Percentiles rank a stretch among this genome's conserved stretches.
These are phyloP conservation scores for Ctenopoma multispine DNA, from an alignment of 2,797 vertebrate genomes.

Conservation along the genomic window DNA sequence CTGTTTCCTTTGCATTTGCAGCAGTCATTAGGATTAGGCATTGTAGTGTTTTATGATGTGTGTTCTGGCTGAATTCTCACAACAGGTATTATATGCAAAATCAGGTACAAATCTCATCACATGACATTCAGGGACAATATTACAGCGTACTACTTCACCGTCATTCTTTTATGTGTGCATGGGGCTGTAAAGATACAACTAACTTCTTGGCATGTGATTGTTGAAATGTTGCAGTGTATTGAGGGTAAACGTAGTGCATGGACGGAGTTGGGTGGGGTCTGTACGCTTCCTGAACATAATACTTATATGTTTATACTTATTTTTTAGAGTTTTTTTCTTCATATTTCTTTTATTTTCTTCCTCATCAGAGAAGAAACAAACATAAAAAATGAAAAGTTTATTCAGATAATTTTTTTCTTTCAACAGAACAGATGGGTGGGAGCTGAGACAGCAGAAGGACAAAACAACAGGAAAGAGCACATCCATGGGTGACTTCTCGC, in stretches of 20 bases:
- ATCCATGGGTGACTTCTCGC: slow-evolving; percentile 52
- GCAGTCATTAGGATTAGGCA: neutral
- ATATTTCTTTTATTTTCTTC: slow-evolving; percentile 27
- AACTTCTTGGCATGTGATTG: too few relatives aligned
- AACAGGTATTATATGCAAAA: neutral
- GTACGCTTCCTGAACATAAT: neutral
- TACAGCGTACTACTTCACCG: too few relatives aligned
- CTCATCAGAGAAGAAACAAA: neutral
- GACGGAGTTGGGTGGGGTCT: neutral
- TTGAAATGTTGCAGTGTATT: neutral
- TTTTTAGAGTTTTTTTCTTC: slow-evolving; percentile 16
- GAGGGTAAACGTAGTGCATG: neutral
- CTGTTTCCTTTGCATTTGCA: neutral
- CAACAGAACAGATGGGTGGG: slow-evolving; percentile 73
- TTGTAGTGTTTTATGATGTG: neutral
- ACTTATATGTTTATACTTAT: neutral
- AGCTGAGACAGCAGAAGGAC: slow-evolving; percentile 69
- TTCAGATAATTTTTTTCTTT: slow-evolving; percentile 23
- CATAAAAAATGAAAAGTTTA: neutral
- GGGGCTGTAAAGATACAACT: too few relatives aligned
- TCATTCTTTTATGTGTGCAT: too few relatives aligned
- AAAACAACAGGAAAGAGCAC: slow-evolving; percentile 19
- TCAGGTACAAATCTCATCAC: too few relatives aligned
- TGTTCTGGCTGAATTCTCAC: slow-evolving; percentile 1
- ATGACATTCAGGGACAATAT: too few relatives aligned